Percentiles rank a stretch among this genome's conserved stretches.
Evolutionary conservation across 2,888 invertebrate species (phyloP).

Genomic region (Andrena chrysosceles): DNA sequence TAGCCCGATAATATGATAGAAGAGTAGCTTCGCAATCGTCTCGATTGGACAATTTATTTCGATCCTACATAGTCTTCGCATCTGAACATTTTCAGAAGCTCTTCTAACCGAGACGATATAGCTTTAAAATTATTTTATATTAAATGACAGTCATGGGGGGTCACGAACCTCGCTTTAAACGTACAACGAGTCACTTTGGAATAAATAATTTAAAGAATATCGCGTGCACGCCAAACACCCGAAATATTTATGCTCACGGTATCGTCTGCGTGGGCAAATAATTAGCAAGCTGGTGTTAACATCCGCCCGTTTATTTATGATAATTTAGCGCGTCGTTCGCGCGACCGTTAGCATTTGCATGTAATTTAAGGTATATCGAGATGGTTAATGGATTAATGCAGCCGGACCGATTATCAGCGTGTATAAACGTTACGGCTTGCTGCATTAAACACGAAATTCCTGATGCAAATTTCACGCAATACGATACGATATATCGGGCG

Average conservation of each 20-base stretch:
- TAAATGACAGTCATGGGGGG: background rate
- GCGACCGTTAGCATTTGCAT: conserved; percentile 33
- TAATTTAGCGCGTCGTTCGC: conserved; percentile 43
- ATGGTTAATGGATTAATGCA: conserved; percentile 51
- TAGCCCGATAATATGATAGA: background rate
- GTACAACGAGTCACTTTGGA: background rate
- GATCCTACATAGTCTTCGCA: no score
- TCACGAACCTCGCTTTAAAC: background rate
- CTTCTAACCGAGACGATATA: no score
- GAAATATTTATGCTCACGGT: conserved; percentile 20
- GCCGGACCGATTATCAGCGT: conserved; percentile 32
- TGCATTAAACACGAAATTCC: conserved; percentile 11
- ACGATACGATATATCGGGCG: background rate
- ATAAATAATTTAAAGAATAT: background rate
- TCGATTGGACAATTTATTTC: no score
- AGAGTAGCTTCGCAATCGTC: no score
- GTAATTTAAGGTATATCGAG: conserved; percentile 35
- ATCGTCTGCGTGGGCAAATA: conserved; percentile 25
- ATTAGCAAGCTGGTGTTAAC: conserved; percentile 35
- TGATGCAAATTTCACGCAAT: background rate
- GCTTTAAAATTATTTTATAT: no score
- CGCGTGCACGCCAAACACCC: background rate
- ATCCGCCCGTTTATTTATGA: conserved; percentile 46
- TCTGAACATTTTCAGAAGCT: no score
- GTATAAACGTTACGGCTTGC: conserved; percentile 16